phyloP scores from a whole-genome alignment of 2,888 invertebrate species.

The Drosophila kambysellisi region DNA sequence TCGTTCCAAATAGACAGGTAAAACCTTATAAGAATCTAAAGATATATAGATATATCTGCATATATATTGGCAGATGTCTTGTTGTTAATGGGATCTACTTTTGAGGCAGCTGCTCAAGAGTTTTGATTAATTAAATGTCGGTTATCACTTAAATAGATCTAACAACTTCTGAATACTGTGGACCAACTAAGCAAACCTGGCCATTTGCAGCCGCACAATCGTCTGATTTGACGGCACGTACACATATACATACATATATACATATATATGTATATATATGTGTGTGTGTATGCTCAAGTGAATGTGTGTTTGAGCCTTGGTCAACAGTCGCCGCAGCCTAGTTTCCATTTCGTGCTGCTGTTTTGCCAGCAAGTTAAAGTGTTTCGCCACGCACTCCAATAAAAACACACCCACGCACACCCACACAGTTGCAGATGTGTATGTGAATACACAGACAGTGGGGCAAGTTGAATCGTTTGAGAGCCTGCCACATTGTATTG shows the following conservation, averaged over 20 bases:
- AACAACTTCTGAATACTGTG: slow-evolving; percentile 31
- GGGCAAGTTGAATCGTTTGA: slow-evolving; percentile 46
- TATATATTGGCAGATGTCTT: neutral
- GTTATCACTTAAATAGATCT: slow-evolving; percentile 47
- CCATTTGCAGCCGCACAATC: slow-evolving; percentile 38
- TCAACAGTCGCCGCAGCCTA: slow-evolving; percentile 44
- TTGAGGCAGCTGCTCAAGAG: slow-evolving; percentile 8
- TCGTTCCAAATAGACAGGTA: neutral
- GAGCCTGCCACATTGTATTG: slow-evolving; percentile 48
- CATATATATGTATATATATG: neutral
- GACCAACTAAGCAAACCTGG: slow-evolving; percentile 17
- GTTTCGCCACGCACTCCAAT: slow-evolving; percentile 81
- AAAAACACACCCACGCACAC: slow-evolving; percentile 65
- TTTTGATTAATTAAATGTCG: slow-evolving; percentile 43
- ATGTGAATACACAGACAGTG: neutral
- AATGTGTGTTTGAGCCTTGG: slow-evolving; percentile 16
- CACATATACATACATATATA: neutral
- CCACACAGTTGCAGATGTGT: neutral
- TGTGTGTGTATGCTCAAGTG: slow-evolving; percentile 3
- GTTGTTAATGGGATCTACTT: slow-evolving; percentile 4
- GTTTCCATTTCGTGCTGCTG: slow-evolving; percentile 49
- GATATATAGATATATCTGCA: neutral
- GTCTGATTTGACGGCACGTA: slow-evolving; percentile 36
- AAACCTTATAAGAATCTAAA: neutral
- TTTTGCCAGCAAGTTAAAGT: slow-evolving; percentile 70